Conservation (phyloP, 2,888 invertebrate species). For the Pachydiplax longipennis region DNA sequence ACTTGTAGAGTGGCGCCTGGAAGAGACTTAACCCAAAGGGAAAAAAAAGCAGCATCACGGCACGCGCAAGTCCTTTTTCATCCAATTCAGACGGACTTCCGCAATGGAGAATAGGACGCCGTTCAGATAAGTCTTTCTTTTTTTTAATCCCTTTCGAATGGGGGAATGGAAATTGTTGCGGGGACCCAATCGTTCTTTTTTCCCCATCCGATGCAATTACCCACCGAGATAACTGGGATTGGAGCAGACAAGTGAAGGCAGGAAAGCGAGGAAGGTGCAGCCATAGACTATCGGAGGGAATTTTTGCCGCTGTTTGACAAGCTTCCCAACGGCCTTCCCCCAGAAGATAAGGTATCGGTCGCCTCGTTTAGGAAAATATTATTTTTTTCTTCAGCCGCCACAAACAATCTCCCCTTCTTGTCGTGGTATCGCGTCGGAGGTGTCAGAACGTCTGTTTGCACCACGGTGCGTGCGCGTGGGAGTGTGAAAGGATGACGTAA, state of each 20-base stretch:
- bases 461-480: not conserved
- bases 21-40: not conserved
- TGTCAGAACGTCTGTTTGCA: not conserved
- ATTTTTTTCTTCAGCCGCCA: not conserved
- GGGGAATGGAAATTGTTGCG: not conserved
- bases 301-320: not conserved
- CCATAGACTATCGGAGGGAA: not conserved
- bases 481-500: not conserved
- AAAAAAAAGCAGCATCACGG: not conserved
- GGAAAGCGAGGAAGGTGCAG: not conserved
- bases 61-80: slow-evolving; percentile 19
- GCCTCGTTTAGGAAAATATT: not conserved
- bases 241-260: not conserved
- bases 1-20: not conserved
- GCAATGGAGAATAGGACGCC: slow-evolving; percentile 14
- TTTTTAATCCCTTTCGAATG: not conserved
- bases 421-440: not conserved
- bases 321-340: not conserved
- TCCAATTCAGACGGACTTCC: slow-evolving; percentile 39
- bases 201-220: not conserved
- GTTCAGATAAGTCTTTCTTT: slow-evolving; percentile 3
- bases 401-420: not conserved
- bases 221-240: not conserved
- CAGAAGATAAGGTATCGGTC: too few species aligned
- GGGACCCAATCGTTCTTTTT: not conserved